Percentiles rank a stretch among this genome's conserved stretches.
Evolutionary conservation across 2,797 vertebrate species (phyloP).

Genomic region (Pelochelys cantorii): DNA sequence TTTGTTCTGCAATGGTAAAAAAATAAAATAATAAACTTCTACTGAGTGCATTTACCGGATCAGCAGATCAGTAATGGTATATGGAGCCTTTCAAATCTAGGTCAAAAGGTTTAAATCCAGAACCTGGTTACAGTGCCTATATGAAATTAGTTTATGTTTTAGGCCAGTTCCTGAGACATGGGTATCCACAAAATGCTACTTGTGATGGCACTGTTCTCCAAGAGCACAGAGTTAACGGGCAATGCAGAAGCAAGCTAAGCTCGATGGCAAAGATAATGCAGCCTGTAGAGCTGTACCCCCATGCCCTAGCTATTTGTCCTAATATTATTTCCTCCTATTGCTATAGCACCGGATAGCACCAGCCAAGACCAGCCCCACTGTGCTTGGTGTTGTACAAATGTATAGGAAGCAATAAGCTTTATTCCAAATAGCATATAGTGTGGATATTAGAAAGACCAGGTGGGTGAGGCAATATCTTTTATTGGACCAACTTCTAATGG

Average conservation of each 20-base stretch:
- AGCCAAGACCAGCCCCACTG: fast-evolving
- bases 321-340: not conserved
- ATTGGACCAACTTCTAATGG: too few species aligned
- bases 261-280: not conserved
- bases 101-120: constrained; percentile 36
- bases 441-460: too few species aligned
- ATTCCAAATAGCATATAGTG: too few species aligned
- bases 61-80: constrained; percentile 31
- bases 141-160: constrained; percentile 13
- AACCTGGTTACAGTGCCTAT: constrained; percentile 49
- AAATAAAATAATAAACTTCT: constrained; percentile 35
- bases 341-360: not conserved
- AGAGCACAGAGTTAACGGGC: not conserved
- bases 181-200: not conserved
- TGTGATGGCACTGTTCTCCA: fast-evolving
- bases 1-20: not conserved
- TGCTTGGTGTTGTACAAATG: too few species aligned
- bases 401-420: too few species aligned
- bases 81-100: constrained; percentile 22
- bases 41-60: constrained; percentile 44
- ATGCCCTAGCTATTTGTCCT: not conserved
- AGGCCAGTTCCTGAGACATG: not conserved
- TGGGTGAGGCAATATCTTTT: too few species aligned
- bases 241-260: not conserved
- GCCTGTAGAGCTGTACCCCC: not conserved